These are phyloP conservation scores for Heterotilapia buettikoferi DNA, from an alignment of 2,113 vertebrate species.

Conservation along the genomic window DNA sequence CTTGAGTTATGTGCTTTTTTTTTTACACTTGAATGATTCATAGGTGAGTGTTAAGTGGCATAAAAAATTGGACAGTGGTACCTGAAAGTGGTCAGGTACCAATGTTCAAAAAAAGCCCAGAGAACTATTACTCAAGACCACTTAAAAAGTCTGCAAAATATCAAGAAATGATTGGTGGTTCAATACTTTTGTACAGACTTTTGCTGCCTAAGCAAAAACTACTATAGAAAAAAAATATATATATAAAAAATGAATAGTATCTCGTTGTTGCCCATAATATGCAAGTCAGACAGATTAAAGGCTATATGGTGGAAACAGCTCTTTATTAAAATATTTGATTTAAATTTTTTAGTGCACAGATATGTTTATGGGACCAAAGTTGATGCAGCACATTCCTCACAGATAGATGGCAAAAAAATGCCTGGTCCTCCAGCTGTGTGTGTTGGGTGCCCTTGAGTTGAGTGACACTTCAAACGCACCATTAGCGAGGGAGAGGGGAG, in stretches of 20 bases:
- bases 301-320: background rate
- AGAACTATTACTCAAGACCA: background rate
- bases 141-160: background rate
- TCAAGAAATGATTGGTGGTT: background rate
- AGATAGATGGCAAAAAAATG: background rate
- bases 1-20: background rate
- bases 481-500: slow-evolving; percentile 41
- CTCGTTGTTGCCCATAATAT: background rate
- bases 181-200: background rate
- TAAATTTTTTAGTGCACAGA: background rate
- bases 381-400: background rate
- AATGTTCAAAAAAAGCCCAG: background rate
- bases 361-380: background rate
- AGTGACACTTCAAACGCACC: slow-evolving; percentile 66
- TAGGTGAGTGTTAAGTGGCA: background rate
- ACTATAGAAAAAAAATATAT: background rate
- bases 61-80: background rate
- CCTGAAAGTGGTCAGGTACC: background rate
- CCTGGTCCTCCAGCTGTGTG: slow-evolving; percentile 36
- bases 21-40: background rate
- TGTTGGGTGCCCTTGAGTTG: slow-evolving; percentile 61
- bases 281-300: background rate
- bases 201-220: background rate
- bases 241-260: background rate
- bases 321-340: background rate